Percentiles rank a stretch among this genome's conserved stretches.
phyloP scores from a whole-genome alignment of 2,113 vertebrate genomes.

The Psephotus haematonotus region DNA sequence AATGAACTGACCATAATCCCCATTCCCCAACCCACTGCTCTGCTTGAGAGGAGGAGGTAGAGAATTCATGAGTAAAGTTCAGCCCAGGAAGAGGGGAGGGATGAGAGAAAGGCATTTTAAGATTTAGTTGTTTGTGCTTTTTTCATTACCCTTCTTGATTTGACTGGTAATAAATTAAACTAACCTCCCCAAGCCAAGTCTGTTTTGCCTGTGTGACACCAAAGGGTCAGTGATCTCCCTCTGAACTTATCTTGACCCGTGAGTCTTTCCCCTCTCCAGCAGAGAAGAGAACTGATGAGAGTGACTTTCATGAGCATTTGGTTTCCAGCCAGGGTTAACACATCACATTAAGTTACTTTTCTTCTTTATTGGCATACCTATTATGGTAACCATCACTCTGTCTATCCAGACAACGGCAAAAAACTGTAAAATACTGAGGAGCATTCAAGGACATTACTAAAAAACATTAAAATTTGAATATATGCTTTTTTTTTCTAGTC shows the following conservation, averaged over 20 bases:
- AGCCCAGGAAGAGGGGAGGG: neutral
- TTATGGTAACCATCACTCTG: neutral
- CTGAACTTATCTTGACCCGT: neutral
- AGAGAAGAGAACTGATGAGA: neutral
- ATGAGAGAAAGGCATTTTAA: neutral
- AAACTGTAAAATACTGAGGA: neutral
- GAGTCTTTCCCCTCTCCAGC: neutral
- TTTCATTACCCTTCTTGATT: neutral
- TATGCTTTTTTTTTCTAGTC: neutral
- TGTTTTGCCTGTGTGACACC: neutral
- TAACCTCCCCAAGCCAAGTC: neutral
- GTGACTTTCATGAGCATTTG: neutral
- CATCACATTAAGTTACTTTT: neutral
- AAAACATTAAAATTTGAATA: neutral
- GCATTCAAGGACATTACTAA: neutral
- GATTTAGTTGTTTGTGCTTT: neutral
- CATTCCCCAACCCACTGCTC: rapidly evolving
- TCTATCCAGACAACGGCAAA: neutral
- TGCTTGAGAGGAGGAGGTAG: rapidly evolving
- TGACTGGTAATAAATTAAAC: neutral
- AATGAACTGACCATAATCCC: neutral
- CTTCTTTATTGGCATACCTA: rapidly evolving
- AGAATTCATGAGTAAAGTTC: neutral
- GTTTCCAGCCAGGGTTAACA: neutral
- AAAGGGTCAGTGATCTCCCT: neutral